Base-by-base conservation (phyloP, 2,113 vertebrate genomes). In the Cyprinodon brontotheroides region DNA sequence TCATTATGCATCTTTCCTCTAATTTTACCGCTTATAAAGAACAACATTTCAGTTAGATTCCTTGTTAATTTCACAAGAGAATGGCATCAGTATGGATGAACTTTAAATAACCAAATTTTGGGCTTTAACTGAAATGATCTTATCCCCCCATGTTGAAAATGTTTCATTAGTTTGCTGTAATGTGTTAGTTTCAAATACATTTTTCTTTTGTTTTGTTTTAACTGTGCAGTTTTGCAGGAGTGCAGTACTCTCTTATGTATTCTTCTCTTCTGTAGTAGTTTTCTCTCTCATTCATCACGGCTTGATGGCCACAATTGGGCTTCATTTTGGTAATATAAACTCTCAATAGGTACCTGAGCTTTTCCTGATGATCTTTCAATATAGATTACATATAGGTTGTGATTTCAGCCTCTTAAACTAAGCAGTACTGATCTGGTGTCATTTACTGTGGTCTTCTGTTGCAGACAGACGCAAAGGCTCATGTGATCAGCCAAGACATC, bases 401-500 rank as follows among this genome's bases (percentile, higher is more conserved):
- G n/a, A 63, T 63, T 63, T 37, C 61, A 63, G 38, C 37, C 37
- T 63, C 38, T 39, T 39, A 17, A 39, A 39, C 61, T 39, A 63
- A 74, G 15, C 48, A 53, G 13, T 64, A 59, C 7, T 61, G 53
- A 65, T 73, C 10, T 74, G 14, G 70, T 69, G 15, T 75, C n/a
- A 64, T 29, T 13, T 29, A 10, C 20, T 40, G 3, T 68, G 50
- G 2, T 1, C 2, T 78, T 83, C 3, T 80, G 74, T 84, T 77
- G 80, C 86, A 96, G 96, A 72, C 86, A 72, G 94, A 94, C 83
- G 80, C 94, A 43, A 90, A 89, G 89, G 92, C 76, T 40, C 77
- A 80, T 38, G 78, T 91, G 81, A 94, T 76, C 83, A 88, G 87
- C 78, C 90, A 95, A 85, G 90, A 90, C 29, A 76, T 92, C 39